These are phyloP conservation scores for Aelia acuminata DNA, from an alignment of 2,888 invertebrate genomes.

Conservation along the genomic window DNA sequence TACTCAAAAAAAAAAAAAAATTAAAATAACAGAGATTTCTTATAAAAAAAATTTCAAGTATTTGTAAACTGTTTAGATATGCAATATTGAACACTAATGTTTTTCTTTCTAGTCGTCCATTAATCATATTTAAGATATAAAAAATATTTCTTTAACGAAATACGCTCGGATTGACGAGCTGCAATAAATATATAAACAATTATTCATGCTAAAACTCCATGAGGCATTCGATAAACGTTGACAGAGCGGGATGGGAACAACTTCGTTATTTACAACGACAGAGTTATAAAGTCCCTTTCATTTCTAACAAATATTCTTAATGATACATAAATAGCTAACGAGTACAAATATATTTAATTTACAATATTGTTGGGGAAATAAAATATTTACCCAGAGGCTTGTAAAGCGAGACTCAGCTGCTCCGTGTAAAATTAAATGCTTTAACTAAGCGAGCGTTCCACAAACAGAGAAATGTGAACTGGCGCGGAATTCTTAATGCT, in stretches of 20 bases:
- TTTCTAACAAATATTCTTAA: neutral
- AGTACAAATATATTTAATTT: neutral
- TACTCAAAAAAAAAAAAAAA: too few relatives aligned
- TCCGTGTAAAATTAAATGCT: constrained; percentile 29
- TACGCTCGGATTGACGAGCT: neutral
- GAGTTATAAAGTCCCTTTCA: neutral
- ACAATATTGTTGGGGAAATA: constrained; percentile 1
- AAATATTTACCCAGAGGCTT: neutral
- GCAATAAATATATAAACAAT: neutral
- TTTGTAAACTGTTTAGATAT: too few relatives aligned
- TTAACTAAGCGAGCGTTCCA: neutral
- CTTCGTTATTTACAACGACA: neutral
- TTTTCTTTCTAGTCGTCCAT: too few relatives aligned
- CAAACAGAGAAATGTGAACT: constrained; percentile 22
- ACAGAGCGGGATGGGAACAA: neutral
- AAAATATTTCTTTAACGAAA: neutral
- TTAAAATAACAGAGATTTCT: too few relatives aligned
- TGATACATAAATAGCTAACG: constrained; percentile 6
- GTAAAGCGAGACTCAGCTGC: neutral
- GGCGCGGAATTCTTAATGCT: neutral
- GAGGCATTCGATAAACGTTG: neutral
- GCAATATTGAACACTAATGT: too few relatives aligned
- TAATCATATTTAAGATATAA: too few relatives aligned
- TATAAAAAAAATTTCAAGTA: too few relatives aligned
- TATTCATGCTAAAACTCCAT: neutral